Conservation (phyloP, 1,140 invertebrate genomes). For the Leptopilina boulardi region DNA sequence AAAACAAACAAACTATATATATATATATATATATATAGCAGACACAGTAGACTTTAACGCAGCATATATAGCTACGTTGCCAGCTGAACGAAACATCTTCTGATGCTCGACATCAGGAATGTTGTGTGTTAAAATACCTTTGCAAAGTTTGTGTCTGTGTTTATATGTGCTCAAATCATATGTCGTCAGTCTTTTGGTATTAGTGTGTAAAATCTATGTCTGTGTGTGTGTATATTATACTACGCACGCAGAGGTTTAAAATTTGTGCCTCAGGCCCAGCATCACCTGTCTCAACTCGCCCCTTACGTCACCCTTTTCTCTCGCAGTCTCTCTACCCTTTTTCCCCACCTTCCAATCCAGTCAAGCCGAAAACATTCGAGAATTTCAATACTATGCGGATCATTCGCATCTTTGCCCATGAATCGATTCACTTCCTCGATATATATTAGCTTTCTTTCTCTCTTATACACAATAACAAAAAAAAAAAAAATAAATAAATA, state of each 20-base stretch:
- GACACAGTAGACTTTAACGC: slow-evolving; percentile 64
- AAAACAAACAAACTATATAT: too few relatives aligned
- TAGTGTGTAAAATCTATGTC: slow-evolving; percentile 38
- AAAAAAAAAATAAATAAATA: too few relatives aligned
- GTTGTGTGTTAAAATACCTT: slow-evolving; percentile 74
- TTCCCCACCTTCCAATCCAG: slow-evolving; percentile 16
- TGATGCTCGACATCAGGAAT: slow-evolving; percentile 72
- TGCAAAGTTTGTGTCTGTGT: slow-evolving; percentile 56
- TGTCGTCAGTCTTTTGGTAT: slow-evolving; percentile 38
- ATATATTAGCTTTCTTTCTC: neutral
- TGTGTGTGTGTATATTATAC: slow-evolving; percentile 37
- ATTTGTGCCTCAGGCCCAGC: slow-evolving; percentile 63
- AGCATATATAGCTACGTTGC: slow-evolving; percentile 69
- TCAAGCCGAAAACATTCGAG: slow-evolving; percentile 56
- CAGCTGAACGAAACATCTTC: slow-evolving; percentile 70
- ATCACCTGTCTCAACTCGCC: slow-evolving; percentile 73
- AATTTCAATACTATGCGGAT: slow-evolving; percentile 54
- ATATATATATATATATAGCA: too few relatives aligned
- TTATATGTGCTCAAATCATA: slow-evolving; percentile 42
- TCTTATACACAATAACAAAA: too few relatives aligned
- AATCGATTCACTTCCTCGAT: slow-evolving; percentile 24
- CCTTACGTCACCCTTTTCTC: slow-evolving; percentile 48
- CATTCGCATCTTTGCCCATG: slow-evolving; percentile 33
- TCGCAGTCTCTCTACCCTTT: slow-evolving; percentile 39
- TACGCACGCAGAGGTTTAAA: slow-evolving; percentile 32